Conservation (phyloP, 2,888 invertebrate species). For the Eilema caniola region DNA sequence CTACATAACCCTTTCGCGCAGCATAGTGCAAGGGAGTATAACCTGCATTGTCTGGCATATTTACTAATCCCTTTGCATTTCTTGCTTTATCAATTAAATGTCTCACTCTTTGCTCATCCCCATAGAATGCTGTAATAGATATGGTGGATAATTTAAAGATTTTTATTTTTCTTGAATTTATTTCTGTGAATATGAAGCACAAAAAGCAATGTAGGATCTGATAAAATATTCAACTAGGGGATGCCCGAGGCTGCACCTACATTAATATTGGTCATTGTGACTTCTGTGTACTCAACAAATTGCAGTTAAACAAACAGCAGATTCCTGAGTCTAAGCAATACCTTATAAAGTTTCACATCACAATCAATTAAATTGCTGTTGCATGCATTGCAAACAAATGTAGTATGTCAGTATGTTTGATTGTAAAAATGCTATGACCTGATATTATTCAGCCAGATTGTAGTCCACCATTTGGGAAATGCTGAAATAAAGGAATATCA, state of each 20-base stretch:
- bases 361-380: too few relatives aligned
- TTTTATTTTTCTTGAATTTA: background rate
- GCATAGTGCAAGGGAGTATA: conserved; percentile 97
- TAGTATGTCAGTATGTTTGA: background rate
- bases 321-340: too few relatives aligned
- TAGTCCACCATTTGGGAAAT: background rate
- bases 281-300: too few relatives aligned
- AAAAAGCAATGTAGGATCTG: background rate
- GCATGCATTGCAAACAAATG: too few relatives aligned
- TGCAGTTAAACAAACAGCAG: too few relatives aligned
- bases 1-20: conserved; percentile 91
- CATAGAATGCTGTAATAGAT: conserved; percentile 89
- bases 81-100: conserved; percentile 81
- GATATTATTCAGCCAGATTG: background rate
- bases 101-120: conserved; percentile 89
- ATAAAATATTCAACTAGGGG: too few relatives aligned
- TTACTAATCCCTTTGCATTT: conserved; percentile 84
- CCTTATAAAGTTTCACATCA: too few relatives aligned
- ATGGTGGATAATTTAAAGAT: background rate
- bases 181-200: background rate
- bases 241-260: too few relatives aligned
- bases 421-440: background rate
- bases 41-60: conserved; percentile 91
- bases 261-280: too few relatives aligned
- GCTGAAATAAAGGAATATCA: background rate